Percentiles rank a stretch among this genome's conserved stretches.
phyloP scores from a whole-genome alignment of 2,113 vertebrate genomes.

The Coptodon bakossiorum region DNA sequence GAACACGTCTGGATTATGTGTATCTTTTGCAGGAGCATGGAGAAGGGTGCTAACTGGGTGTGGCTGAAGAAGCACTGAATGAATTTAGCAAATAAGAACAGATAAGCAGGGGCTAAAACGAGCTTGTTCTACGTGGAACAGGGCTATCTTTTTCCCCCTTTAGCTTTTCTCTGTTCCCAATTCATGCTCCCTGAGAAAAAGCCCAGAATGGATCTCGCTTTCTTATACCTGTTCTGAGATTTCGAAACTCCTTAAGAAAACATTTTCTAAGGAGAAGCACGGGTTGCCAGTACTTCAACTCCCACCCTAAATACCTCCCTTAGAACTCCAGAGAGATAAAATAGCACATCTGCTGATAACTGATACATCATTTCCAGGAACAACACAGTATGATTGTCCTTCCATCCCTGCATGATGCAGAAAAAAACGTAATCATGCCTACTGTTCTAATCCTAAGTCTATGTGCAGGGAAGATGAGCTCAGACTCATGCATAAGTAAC shows the following conservation, averaged over 20 bases:
- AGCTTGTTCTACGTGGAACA: not conserved
- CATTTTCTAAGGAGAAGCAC: not conserved
- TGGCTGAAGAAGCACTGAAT: not conserved
- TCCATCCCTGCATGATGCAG: constrained; percentile 11
- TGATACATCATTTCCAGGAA: not conserved
- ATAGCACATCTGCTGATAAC: not conserved
- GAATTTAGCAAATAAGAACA: not conserved
- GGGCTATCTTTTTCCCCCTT: not conserved
- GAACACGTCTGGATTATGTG: not conserved
- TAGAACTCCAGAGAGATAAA: not conserved
- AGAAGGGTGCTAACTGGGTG: not conserved
- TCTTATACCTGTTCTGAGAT: not conserved
- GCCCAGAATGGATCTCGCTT: not conserved
- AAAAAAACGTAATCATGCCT: constrained; percentile 34
- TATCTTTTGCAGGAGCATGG: not conserved
- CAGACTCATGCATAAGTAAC: constrained; percentile 75
- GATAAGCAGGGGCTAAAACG: not conserved
- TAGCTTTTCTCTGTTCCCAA: not conserved
- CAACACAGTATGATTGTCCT: constrained; percentile 47
- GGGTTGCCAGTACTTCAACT: not conserved
- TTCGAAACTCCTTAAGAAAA: not conserved
- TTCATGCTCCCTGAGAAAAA: constrained; percentile 42
- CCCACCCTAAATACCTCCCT: not conserved
- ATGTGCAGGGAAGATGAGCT: constrained; percentile 29
- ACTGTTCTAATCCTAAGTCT: constrained; percentile 25